Base-by-base conservation (phyloP, 2,888 invertebrate species). In the Hirtodrosophila alboralis region DNA sequence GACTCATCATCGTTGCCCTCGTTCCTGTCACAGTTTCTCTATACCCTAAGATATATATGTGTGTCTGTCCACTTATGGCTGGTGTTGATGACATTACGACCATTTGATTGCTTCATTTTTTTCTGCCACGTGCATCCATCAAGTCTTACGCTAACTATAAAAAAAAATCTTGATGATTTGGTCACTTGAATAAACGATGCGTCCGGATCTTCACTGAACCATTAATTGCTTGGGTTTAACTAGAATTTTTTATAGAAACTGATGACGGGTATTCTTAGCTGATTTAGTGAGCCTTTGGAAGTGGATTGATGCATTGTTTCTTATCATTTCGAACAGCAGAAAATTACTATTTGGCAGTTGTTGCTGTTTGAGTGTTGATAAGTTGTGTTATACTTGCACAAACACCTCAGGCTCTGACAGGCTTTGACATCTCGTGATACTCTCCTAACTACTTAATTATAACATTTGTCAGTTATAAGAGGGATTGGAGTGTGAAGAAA, bases 51-150 rank as follows among this genome's bases (percentile, higher is more conserved):
- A n/a, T n/a, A n/a, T n/a, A n/a, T n/a, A 12, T 26, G 51, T 45
- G 58, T 38, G 51, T 54, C 56, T 47, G 60, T 73, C 58, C 75
- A 65, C 68, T 75, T 79, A 59, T 64, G 68, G 64, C 48, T 79
- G 63, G 79, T 79, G 81, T 74, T 81, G 81, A 81, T 79, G 81
- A 78, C 78, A 79, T 78, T 81, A 81, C 74, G 78, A 71, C 65
- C 78, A 74, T 81, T 79, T 78, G 81, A 79, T 81, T 76, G 78
- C 78, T 68, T 66, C 76, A 56, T 74, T 63, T 76, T 57, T 69
- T 60, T 31, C 9, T 41, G 57, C 69, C 69, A 49, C 66, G 68
- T 72, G 65, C 69, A 72, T 75, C 59, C 69, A 79, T 77, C 77
- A 76, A 59, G 56, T 47, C 21, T 9, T 43, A 26, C 33, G 12